Evolutionary conservation across 2,113 vertebrate genomes (phyloP), one percentile per base, ranked within the genome.

Genomic region (Hemibagrus wyckioides): DNA sequence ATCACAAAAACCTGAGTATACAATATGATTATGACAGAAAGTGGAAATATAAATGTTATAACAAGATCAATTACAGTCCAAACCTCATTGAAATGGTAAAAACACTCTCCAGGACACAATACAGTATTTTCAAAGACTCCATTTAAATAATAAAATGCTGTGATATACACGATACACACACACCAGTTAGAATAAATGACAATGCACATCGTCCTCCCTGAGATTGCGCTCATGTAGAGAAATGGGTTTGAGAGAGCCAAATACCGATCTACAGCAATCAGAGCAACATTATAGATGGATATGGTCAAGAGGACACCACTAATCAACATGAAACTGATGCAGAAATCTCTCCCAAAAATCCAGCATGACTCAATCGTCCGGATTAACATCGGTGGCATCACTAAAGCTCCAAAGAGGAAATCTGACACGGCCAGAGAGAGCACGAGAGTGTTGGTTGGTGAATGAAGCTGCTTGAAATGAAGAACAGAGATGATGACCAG

Each of bases 321-420:
- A 48, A 5, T 48, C 4, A 48, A 48, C 44, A 48, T 7, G 9
- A 48, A 2, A 4, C 4, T 48, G 44, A 5, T 48, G 4, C 44
- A 48, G 2, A 89, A 8, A 89, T 67, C 50, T 54, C 69, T 1
- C 87, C 33, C 56, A 82, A 86, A 89, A 39, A 23, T 88, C 89
- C 89, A 91, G 44, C 91, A 90, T 6, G 84, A 50, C 36, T 91
- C 89, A 8, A 90, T 86, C 0, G 75, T 56, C 52, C 19, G 52
- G 10, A 79, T 19, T 11, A 88, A 84, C 14, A 48, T 95, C 25
- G 92, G 93, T 21, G 96, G 95, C 96, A 97, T 96, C 80, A 96
- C 80, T 23, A 95, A 80, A 79, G 50, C 23, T 6, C 89, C 90
- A 8, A 84, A 14, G 6, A 65, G 23, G 69, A 84, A 85, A n/a